phyloP scores from a whole-genome alignment of 2,113 vertebrate species.

The Dunckerocampus dactyliophorus region DNA sequence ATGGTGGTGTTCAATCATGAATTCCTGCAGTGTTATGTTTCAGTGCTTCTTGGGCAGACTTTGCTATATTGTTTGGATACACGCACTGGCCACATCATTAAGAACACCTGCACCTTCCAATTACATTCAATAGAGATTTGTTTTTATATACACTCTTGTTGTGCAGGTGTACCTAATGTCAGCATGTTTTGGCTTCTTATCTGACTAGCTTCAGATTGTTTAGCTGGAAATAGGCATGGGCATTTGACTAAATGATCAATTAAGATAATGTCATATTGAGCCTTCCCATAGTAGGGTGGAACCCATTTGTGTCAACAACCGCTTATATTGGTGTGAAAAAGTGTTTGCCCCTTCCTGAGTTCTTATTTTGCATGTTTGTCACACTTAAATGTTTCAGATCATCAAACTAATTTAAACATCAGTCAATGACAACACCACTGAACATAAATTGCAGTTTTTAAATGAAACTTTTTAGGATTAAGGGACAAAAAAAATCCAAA shows the following conservation, averaged over 20 bases:
- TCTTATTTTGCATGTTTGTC: no score
- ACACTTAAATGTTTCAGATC: no score
- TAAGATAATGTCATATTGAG: not conserved
- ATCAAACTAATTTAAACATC: no score
- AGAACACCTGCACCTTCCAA: not conserved
- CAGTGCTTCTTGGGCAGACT: conserved; percentile 10
- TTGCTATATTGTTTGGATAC: conserved; percentile 36
- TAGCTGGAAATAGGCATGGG: no score
- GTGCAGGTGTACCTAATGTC: not conserved
- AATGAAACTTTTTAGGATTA: no score
- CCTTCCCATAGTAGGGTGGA: not conserved
- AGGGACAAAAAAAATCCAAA: no score
- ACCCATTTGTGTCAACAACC: not conserved
- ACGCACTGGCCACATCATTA: conserved; percentile 12
- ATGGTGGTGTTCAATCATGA: conserved; percentile 16
- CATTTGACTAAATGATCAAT: no score
- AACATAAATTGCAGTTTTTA: no score
- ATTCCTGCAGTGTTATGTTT: conserved; percentile 29
- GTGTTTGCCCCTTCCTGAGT: no score
- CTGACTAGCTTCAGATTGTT: conserved; percentile 22
- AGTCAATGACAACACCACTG: no score
- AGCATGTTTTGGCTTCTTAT: conserved; percentile 8
- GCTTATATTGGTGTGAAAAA: no score
- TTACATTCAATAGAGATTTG: not conserved
- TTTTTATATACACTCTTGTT: no score